phyloP scores from a whole-genome alignment of 1,140 invertebrate genomes.

The Habropoda laboriosa region DNA sequence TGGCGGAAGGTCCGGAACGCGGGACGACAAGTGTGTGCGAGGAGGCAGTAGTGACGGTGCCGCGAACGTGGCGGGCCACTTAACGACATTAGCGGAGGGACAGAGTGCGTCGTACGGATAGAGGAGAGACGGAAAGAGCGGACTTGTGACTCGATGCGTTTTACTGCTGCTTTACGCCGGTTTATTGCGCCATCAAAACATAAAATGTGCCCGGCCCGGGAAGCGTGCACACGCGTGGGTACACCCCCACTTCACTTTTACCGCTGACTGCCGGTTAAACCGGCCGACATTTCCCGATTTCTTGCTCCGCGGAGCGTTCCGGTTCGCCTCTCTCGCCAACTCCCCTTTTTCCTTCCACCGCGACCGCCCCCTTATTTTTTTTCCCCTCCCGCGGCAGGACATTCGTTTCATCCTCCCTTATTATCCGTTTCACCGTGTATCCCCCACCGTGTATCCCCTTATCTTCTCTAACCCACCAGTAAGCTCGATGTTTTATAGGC shows the following conservation, averaged over 20 bases:
- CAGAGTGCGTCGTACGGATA: constrained; percentile 2
- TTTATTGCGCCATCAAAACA: constrained; percentile 83
- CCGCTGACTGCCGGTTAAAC: constrained; percentile 69
- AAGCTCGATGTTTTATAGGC: too few relatives aligned
- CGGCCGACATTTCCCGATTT: constrained; percentile 64
- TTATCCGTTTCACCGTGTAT: constrained; percentile 3
- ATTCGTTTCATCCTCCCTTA: not conserved
- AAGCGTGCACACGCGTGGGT: constrained; percentile 76
- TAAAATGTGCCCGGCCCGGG: constrained; percentile 78
- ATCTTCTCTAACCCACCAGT: not conserved
- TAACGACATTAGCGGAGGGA: constrained; percentile 60
- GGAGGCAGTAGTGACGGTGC: constrained; percentile 69
- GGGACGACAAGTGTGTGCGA: constrained; percentile 52
- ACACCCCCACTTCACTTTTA: constrained; percentile 76
- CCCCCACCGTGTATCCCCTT: not conserved
- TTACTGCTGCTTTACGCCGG: constrained; percentile 81
- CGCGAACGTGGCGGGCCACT: constrained; percentile 70
- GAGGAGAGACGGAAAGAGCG: constrained; percentile 53
- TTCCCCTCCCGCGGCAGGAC: not conserved
- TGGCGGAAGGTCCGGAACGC: constrained; percentile 66
- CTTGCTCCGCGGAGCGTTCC: constrained; percentile 47
- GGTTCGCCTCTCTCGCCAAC: constrained; percentile 27
- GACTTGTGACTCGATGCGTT: constrained; percentile 82
- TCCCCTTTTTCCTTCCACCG: constrained; percentile 15
- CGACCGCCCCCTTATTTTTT: too few relatives aligned